A percentile compares a stretch with the other conserved stretches of the same genome.
Conservation (phyloP, 2,888 invertebrate genomes). For the Drosophila stalkeri region DNA sequence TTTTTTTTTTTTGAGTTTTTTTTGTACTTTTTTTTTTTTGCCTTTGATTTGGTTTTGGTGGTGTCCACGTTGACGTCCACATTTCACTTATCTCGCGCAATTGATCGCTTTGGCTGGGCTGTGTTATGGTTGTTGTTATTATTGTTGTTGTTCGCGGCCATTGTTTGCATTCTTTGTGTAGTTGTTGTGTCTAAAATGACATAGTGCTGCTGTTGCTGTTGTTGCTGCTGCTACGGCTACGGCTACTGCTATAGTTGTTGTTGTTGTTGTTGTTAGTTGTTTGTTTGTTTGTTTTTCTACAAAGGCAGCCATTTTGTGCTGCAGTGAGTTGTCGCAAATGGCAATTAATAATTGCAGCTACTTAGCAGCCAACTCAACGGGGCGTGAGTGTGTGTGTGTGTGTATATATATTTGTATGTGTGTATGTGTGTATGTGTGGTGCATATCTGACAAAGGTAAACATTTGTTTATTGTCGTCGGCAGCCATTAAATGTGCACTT, state of each 20-base stretch:
- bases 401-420: neutral
- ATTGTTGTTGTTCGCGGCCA: slow-evolving; percentile 59
- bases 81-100: slow-evolving; percentile 74
- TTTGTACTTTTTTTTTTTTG: slow-evolving; percentile 14
- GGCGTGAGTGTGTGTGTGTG: neutral
- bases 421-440: neutral
- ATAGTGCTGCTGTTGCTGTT: slow-evolving; percentile 48
- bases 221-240: slow-evolving; percentile 6
- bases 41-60: slow-evolving; percentile 48
- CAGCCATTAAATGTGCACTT: slow-evolving; percentile 58
- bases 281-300: slow-evolving; percentile 26
- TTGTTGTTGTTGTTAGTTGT: slow-evolving; percentile 22
- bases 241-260: slow-evolving; percentile 21
- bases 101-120: slow-evolving; percentile 62
- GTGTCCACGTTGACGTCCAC: slow-evolving; percentile 52
- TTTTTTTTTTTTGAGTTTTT: neutral
- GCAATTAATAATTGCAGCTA: slow-evolving; percentile 77
- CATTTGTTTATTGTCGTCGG: slow-evolving; percentile 59
- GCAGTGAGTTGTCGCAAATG: slow-evolving; percentile 62
- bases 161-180: slow-evolving; percentile 68
- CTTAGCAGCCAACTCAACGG: slow-evolving; percentile 49
- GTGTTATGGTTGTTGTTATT: slow-evolving; percentile 30
- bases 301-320: slow-evolving; percentile 67
- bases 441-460: slow-evolving; percentile 64
- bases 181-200: slow-evolving; percentile 69